Evolutionary conservation across 1,140 invertebrate species (phyloP).

Genomic region (Drosophila arawakana): DNA sequence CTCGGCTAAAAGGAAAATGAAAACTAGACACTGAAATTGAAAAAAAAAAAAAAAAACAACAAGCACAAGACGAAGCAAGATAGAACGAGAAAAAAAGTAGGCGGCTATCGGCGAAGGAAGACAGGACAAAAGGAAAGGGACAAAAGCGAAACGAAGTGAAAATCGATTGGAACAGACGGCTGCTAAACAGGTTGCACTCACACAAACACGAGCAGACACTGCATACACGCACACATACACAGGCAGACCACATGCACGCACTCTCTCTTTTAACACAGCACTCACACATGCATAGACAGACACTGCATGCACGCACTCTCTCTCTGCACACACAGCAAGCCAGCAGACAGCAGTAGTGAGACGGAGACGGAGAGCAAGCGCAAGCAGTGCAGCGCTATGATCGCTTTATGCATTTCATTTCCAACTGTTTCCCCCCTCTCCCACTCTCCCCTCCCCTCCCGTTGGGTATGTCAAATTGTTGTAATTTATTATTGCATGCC

Average conservation of each 20-base stretch:
- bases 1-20: slow-evolving; percentile 40
- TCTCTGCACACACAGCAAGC: neutral
- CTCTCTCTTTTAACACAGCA: neutral
- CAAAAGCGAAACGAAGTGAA: neutral
- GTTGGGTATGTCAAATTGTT: slow-evolving; percentile 65
- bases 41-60: neutral
- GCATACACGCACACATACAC: neutral
- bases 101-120: slow-evolving; percentile 28
- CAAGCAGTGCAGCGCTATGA: slow-evolving; percentile 11
- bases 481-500: slow-evolving; percentile 79
- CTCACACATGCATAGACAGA: neutral
- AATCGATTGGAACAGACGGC: slow-evolving; percentile 9
- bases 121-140: slow-evolving; percentile 13
- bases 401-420: slow-evolving; percentile 13
- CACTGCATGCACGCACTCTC: neutral
- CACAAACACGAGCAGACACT: slow-evolving; percentile 14
- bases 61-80: neutral
- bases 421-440: slow-evolving; percentile 6
- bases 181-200: slow-evolving; percentile 38
- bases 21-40: slow-evolving; percentile 27
- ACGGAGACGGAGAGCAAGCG: neutral
- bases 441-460: neutral
- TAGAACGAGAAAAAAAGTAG: slow-evolving; percentile 20
- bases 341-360: neutral
- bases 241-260: neutral